Percentiles rank a stretch among this genome's conserved stretches.
Conservation (phyloP, 2,113 vertebrate species). For the Rhinopomastus cyanomelas region DNA sequence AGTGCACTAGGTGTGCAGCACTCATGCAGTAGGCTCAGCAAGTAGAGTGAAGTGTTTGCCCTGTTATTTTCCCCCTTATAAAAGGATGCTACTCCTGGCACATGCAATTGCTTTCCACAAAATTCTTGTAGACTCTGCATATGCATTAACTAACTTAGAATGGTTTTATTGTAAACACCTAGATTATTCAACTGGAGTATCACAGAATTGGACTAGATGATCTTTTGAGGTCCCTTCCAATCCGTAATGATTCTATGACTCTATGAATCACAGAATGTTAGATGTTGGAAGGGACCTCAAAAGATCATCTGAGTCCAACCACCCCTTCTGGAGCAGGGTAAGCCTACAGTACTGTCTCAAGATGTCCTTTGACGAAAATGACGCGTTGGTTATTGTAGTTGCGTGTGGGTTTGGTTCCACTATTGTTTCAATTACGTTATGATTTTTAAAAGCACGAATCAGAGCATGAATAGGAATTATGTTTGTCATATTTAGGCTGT, state of each 20-base stretch:
- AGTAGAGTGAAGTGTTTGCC: not conserved
- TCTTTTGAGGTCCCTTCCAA: no score
- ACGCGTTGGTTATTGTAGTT: not conserved
- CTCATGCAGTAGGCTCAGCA: not conserved
- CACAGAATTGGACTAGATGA: no score
- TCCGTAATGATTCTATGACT: no score
- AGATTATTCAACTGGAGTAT: no score
- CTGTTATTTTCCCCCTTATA: not conserved
- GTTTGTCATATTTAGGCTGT: not conserved
- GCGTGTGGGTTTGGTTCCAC: accelerated
- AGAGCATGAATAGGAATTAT: not conserved
- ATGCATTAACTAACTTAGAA: not conserved
- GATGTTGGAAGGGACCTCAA: no score
- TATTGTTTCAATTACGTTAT: not conserved
- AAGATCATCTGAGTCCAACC: no score
- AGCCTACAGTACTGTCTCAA: no score
- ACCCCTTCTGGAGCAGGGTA: no score
- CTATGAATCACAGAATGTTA: no score
- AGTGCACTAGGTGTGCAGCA: not conserved
- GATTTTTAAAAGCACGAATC: not conserved
- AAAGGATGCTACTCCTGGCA: not conserved
- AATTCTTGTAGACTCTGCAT: not conserved
- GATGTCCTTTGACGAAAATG: no score
- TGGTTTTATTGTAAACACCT: not conserved
- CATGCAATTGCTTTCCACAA: not conserved